Conservation (phyloP, 2,113 vertebrate species). For the Illadopsis cleaveri region DNA sequence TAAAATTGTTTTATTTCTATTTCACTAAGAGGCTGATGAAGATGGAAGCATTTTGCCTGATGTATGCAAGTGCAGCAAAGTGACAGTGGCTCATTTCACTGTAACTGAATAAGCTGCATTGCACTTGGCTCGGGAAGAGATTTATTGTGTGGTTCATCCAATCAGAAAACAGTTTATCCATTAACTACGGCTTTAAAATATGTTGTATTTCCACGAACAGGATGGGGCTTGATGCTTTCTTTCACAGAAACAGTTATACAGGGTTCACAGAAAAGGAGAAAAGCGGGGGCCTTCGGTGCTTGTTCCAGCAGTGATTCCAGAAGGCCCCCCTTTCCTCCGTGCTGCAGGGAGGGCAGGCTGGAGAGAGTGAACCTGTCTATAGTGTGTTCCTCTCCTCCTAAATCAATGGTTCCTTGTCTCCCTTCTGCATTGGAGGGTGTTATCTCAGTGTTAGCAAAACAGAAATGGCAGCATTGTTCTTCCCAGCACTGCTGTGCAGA, state of each 20-base stretch:
- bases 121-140: slow-evolving; percentile 48
- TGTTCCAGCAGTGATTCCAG: not conserved
- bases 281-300: not conserved
- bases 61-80: slow-evolving; percentile 53
- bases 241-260: not conserved
- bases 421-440: not conserved
- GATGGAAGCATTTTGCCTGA: slow-evolving; percentile 65
- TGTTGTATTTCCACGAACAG: slow-evolving; percentile 42
- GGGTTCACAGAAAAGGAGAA: not conserved
- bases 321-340: not conserved
- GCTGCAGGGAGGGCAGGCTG: not conserved
- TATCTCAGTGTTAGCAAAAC: not conserved
- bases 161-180: slow-evolving; percentile 67
- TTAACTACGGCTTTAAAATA: slow-evolving; percentile 61
- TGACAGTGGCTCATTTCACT: slow-evolving; percentile 49
- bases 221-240: slow-evolving; percentile 36
- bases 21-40: slow-evolving; percentile 69
- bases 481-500: not conserved
- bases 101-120: slow-evolving; percentile 43
- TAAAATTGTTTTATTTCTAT: slow-evolving; percentile 71
- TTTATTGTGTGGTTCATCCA: slow-evolving; percentile 58
- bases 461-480: not conserved
- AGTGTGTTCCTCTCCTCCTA: not conserved
- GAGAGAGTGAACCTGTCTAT: not conserved
- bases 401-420: not conserved